Conservation (phyloP, 1,140 invertebrate genomes). For the Dendrolimus punctatus region DNA sequence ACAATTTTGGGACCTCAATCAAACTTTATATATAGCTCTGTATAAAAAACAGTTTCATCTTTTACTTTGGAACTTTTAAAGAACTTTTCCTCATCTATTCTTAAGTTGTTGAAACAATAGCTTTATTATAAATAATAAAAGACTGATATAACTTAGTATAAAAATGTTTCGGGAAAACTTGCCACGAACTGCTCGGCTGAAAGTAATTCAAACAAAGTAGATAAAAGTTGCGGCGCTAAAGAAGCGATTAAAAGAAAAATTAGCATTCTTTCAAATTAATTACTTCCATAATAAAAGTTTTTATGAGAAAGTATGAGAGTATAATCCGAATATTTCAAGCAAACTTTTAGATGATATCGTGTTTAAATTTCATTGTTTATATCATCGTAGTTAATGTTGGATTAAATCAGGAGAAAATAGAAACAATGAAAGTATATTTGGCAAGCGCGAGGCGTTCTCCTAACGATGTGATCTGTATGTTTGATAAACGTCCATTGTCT, state of each 20-base stretch:
- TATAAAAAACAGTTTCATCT: too few species aligned
- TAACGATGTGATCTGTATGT: too few species aligned
- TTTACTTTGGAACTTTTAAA: too few species aligned
- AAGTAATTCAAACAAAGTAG: conserved; percentile 68
- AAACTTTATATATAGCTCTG: too few species aligned
- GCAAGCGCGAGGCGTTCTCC: too few species aligned
- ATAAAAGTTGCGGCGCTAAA: conserved; percentile 65
- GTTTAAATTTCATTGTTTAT: conserved; percentile 15
- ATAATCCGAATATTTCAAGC: conserved; percentile 38
- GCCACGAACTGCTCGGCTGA: conserved; percentile 47
- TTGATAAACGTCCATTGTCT: too few species aligned
- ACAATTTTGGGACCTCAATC: too few species aligned
- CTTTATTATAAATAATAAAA: conserved; percentile 23
- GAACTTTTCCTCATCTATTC: too few species aligned
- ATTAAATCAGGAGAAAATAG: too few species aligned
- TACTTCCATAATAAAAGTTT: conserved; percentile 61
- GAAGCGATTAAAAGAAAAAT: conserved; percentile 68
- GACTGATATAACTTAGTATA: conserved; percentile 30
- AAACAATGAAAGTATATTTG: too few species aligned
- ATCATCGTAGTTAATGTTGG: conserved; percentile 1
- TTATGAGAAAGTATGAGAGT: conserved; percentile 38
- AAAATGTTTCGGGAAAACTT: conserved; percentile 41
- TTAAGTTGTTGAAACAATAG: conserved; percentile 10
- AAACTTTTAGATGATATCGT: conserved; percentile 21
- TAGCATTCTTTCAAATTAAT: conserved; percentile 67